phyloP scores from a whole-genome alignment of 2,113 vertebrate genomes.

The Chamaetylas fuelleborni region DNA sequence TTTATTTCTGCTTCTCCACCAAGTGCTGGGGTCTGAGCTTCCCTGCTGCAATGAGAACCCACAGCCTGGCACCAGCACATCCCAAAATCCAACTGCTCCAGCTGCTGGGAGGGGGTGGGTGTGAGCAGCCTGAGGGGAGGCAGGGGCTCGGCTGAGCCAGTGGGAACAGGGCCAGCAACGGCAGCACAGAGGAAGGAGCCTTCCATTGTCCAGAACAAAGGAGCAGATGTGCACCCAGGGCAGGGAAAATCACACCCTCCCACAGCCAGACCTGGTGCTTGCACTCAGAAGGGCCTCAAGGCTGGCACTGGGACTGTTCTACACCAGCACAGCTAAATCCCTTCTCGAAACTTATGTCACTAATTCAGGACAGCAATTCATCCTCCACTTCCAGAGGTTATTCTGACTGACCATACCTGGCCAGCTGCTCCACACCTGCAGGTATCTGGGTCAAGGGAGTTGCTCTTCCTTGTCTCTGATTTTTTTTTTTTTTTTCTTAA shows the following conservation, averaged over 20 bases:
- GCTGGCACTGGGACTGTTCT: not conserved
- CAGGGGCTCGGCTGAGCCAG: not conserved
- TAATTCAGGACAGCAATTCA: not conserved
- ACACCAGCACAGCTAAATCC: not conserved
- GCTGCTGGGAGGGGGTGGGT: not conserved
- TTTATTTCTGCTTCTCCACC: not conserved
- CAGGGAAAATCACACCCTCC: not conserved
- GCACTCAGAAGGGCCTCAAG: not conserved
- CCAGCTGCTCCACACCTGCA: not conserved
- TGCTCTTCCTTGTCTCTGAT: not conserved
- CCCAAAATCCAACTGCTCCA: not conserved
- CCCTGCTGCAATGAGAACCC: not conserved
- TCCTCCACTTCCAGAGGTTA: not conserved
- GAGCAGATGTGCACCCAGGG: not conserved
- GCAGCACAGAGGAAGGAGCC: not conserved
- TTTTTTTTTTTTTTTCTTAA: not conserved
- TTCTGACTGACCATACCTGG: not conserved
- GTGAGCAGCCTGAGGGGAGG: not conserved
- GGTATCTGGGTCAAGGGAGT: not conserved
- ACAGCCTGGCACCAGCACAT: not conserved
- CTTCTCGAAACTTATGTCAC: not conserved
- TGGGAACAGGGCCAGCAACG: not conserved
- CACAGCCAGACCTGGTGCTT: not conserved
- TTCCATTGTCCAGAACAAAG: conserved; percentile 13
- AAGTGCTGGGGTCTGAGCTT: accelerated